Percentiles rank a stretch among this genome's conserved stretches.
These are phyloP conservation scores for Drosophila ohnishii DNA, from an alignment of 1,140 invertebrate genomes.

Conservation along the genomic window DNA sequence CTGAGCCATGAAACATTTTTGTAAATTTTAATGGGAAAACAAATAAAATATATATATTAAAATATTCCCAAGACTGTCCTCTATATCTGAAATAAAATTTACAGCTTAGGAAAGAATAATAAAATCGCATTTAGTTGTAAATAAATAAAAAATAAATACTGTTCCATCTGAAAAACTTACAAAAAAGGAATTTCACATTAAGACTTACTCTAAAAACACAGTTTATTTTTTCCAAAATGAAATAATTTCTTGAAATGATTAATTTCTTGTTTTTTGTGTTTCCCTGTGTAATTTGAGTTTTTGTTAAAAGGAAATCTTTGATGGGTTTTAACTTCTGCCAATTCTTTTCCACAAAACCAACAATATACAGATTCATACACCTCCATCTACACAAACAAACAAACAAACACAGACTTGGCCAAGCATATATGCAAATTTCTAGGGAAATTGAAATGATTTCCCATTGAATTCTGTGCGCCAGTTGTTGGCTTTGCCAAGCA, in stretches of 20 bases:
- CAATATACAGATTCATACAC: conserved; percentile 4
- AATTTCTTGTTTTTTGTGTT: background rate
- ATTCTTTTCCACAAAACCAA: conserved; percentile 46
- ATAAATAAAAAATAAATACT: background rate
- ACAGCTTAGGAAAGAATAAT: background rate
- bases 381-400: background rate
- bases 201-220: background rate
- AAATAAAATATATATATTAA: too few relatives aligned
- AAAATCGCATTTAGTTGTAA: background rate
- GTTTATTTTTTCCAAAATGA: background rate
- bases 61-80: background rate
- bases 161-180: background rate
- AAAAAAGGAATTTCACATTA: background rate
- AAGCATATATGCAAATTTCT: conserved; percentile 56
- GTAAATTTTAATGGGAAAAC: too few relatives aligned
- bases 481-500: conserved; percentile 68
- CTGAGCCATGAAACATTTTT: background rate
- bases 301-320: conserved; percentile 49
- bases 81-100: background rate
- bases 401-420: conserved; percentile 10
- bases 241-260: background rate
- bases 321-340: conserved; percentile 38
- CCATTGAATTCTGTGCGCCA: conserved; percentile 58
- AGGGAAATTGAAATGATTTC: conserved; percentile 74
- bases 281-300: conserved; percentile 18